phyloP scores from a whole-genome alignment of 1,140 invertebrate species.

The Drosophila biarmipes region DNA sequence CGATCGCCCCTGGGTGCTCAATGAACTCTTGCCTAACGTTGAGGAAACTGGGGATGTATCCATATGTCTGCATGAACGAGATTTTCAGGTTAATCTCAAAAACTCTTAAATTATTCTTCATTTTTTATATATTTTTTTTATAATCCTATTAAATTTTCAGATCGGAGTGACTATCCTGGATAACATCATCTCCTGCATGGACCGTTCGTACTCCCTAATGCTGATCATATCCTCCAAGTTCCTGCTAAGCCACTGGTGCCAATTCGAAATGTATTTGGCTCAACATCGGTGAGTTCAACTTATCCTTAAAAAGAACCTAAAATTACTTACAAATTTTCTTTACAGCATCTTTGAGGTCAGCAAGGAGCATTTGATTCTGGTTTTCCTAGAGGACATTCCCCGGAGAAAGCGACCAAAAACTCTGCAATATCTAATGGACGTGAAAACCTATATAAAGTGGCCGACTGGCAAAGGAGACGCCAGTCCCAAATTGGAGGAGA shows the following conservation, averaged over 20 bases:
- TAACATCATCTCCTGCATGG: conserved; percentile 88
- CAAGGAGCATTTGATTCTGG: conserved; percentile 86
- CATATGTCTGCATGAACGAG: conserved; percentile 88
- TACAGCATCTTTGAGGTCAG: conserved; percentile 86
- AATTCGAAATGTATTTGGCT: conserved; percentile 88
- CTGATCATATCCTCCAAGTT: conserved; percentile 87
- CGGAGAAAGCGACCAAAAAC: conserved; percentile 86
- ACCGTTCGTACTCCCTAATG: conserved; percentile 86
- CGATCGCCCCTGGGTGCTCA: conserved; percentile 87
- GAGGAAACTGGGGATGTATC: conserved; percentile 86
- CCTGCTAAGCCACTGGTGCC: conserved; percentile 88
- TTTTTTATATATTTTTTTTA: neutral
- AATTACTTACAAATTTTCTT: neutral
- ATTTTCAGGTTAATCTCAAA: conserved; percentile 87
- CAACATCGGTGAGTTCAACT: conserved; percentile 86
- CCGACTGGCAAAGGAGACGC: conserved; percentile 73
- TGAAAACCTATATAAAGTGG: conserved; percentile 88
- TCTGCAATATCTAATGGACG: conserved; percentile 87
- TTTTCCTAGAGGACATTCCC: conserved; percentile 88
- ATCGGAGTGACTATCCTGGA: conserved; percentile 87
- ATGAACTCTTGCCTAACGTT: conserved; percentile 86
- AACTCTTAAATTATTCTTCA: neutral
- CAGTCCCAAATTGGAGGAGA: conserved; percentile 68
- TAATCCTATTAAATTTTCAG: conserved; percentile 66
- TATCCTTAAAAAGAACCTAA: neutral